A percentile compares a stretch with the other conserved stretches of the same genome.
These are phyloP conservation scores for Donacobius atricapilla DNA, from an alignment of 2,113 vertebrate genomes.

Conservation along the genomic window DNA sequence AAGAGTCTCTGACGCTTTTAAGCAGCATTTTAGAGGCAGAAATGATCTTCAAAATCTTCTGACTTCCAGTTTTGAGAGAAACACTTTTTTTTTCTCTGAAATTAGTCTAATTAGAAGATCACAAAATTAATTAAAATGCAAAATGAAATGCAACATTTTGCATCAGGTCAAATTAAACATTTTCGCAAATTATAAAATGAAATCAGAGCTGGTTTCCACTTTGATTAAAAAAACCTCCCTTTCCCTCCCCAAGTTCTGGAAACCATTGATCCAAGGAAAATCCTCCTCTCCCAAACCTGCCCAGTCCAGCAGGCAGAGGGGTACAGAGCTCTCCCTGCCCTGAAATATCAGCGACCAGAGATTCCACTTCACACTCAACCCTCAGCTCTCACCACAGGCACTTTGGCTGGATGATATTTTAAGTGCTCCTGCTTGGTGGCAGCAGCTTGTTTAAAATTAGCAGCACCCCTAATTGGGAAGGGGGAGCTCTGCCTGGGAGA, in stretches of 20 bases:
- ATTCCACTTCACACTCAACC: background rate
- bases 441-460: slow-evolving; percentile 22
- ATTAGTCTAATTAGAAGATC: slow-evolving; percentile 54
- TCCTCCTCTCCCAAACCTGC: background rate
- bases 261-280: background rate
- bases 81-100: slow-evolving; percentile 26
- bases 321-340: background rate
- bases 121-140: slow-evolving; percentile 49
- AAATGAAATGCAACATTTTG: background rate
- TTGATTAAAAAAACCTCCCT: background rate
- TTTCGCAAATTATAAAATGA: background rate
- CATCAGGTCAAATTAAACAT: background rate
- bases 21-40: background rate
- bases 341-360: background rate
- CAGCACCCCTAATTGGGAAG: background rate
- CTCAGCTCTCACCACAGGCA: background rate
- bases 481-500: background rate
- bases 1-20: background rate
- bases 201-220: slow-evolving; percentile 29
- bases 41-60: slow-evolving; percentile 23
- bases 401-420: background rate
- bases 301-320: background rate
- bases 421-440: background rate
- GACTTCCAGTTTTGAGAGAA: slow-evolving; percentile 13
- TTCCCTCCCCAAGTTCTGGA: background rate